phyloP scores from a whole-genome alignment of 1,140 invertebrate genomes.

The Cataglyphis hispanica region DNA sequence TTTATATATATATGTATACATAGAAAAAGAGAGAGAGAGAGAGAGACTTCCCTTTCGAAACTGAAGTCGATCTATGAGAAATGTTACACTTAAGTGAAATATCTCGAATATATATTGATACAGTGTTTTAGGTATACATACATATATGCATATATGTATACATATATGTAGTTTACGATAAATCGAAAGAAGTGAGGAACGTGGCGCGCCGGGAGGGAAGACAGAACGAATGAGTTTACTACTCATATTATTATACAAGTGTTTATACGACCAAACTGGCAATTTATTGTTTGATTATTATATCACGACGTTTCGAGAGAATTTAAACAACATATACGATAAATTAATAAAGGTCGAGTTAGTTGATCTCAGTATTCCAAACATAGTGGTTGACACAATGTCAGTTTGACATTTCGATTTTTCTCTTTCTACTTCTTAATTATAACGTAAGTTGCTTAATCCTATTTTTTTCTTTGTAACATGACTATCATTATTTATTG shows the following conservation, averaged over 20 bases:
- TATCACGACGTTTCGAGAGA: too few relatives aligned
- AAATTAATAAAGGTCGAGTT: too few relatives aligned
- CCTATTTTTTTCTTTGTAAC: too few relatives aligned
- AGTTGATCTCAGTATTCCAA: too few relatives aligned
- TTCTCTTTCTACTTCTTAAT: too few relatives aligned
- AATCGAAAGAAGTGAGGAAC: constrained; percentile 56
- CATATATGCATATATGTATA: constrained; percentile 35
- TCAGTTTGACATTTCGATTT: too few relatives aligned
- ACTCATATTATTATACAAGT: constrained; percentile 72
- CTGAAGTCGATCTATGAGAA: constrained; percentile 70
- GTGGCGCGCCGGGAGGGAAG: constrained; percentile 51
- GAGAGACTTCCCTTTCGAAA: constrained; percentile 69
- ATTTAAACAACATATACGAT: too few relatives aligned
- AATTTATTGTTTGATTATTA: too few relatives aligned
- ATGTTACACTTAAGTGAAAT: constrained; percentile 68
- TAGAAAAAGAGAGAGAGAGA: constrained; percentile 34
- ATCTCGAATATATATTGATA: constrained; percentile 61
- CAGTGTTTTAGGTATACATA: constrained; percentile 70
- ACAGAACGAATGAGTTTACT: constrained; percentile 69
- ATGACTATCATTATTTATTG: too few relatives aligned
- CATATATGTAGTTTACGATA: constrained; percentile 51
- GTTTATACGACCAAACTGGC: too few relatives aligned
- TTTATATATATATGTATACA: constrained; percentile 72
- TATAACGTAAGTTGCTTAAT: too few relatives aligned
- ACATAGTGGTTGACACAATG: too few relatives aligned